phyloP scores from a whole-genome alignment of 2,113 vertebrate species.

The Poeciliopsis turrubarensis region DNA sequence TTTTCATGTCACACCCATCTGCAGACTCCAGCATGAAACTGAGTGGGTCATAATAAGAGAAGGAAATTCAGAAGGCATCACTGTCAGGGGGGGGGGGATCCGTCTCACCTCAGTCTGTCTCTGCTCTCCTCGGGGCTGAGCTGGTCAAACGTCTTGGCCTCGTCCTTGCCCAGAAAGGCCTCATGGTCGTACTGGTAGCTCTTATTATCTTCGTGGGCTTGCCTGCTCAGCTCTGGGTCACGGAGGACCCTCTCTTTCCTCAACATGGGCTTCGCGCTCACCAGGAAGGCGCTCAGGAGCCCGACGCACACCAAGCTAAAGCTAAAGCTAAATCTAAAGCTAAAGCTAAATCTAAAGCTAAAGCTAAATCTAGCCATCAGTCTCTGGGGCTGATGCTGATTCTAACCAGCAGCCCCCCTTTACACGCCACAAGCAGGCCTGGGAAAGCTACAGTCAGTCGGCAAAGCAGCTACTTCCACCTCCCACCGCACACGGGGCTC shows the following conservation, averaged over 20 bases:
- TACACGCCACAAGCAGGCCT: constrained; percentile 31
- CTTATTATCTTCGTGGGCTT: constrained; percentile 84
- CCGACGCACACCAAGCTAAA: constrained; percentile 61
- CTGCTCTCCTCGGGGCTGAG: constrained; percentile 93
- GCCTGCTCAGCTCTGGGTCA: constrained; percentile 80
- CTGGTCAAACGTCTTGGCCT: constrained; percentile 95
- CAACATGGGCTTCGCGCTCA: constrained; percentile 85
- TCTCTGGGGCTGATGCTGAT: constrained; percentile 10
- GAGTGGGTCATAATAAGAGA: not conserved
- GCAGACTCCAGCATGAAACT: not conserved
- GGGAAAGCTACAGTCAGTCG: constrained; percentile 3
- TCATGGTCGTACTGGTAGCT: constrained; percentile 95
- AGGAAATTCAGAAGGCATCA: not conserved
- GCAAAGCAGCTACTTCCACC: not conserved
- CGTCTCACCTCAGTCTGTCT: constrained; percentile 88
- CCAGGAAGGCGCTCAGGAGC: constrained; percentile 64
- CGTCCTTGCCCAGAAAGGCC: constrained; percentile 95
- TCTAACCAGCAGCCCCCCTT: not conserved
- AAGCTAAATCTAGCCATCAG: constrained; percentile 68
- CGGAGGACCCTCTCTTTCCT: constrained; percentile 88
- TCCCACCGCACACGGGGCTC: not conserved
- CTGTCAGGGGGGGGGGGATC: not conserved
- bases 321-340: too few relatives aligned
- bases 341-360: not conserved
- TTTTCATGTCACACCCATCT: too few relatives aligned